A percentile compares a stretch with the other conserved stretches of the same genome.
Evolutionary conservation across 2,888 invertebrate species (phyloP).

Genomic region (Carpatolechia fugitivella): DNA sequence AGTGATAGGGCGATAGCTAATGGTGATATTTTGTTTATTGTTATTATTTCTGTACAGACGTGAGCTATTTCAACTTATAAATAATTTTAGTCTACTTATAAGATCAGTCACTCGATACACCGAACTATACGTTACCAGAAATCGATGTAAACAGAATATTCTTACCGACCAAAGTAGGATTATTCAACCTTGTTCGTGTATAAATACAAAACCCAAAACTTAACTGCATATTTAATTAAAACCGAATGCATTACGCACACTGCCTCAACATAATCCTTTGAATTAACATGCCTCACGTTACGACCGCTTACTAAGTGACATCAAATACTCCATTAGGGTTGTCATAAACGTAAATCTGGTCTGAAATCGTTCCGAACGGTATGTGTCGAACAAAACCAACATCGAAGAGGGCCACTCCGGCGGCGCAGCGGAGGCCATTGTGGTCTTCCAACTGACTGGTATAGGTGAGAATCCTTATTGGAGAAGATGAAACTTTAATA

Average conservation of each 20-base stretch:
- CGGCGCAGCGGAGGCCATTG: not conserved
- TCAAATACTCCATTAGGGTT: constrained; percentile 16
- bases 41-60: not conserved
- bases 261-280: not conserved
- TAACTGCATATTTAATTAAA: not conserved
- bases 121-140: too few relatives aligned
- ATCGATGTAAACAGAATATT: too few relatives aligned
- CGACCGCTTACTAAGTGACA: constrained; percentile 8
- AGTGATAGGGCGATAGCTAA: not conserved
- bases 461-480: too few relatives aligned
- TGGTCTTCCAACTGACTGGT: too few relatives aligned
- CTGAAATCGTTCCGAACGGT: constrained; percentile 16
- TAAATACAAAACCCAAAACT: too few relatives aligned
- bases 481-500: too few relatives aligned
- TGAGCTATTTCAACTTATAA: too few relatives aligned
- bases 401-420: not conserved
- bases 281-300: not conserved
- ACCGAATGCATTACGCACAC: not conserved
- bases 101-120: too few relatives aligned
- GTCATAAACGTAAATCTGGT: constrained; percentile 37
- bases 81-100: too few relatives aligned
- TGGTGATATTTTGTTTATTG: not conserved
- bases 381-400: constrained; percentile 36
- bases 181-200: too few relatives aligned
- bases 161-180: too few relatives aligned